Conservation (phyloP, 2,113 vertebrate genomes). For the Anarrhichthys ocellatus region DNA sequence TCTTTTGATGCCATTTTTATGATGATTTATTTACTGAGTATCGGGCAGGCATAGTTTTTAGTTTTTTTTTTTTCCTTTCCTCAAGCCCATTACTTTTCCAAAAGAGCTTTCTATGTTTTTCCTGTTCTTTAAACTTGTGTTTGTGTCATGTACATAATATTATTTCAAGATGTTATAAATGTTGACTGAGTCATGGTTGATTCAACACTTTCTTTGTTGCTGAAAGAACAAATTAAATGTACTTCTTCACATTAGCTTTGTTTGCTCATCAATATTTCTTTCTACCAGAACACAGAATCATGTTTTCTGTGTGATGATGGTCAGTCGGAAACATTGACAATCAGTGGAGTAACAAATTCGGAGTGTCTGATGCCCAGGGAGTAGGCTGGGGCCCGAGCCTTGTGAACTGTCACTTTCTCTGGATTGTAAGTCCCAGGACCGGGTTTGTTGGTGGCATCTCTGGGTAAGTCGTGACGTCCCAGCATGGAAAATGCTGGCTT, state of each 20-base stretch:
- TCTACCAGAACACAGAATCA: not conserved
- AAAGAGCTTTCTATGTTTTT: conserved; percentile 34
- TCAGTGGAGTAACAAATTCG: conserved; percentile 80
- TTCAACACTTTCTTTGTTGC: conserved; percentile 41
- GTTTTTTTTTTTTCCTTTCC: conserved; percentile 26
- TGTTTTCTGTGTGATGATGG: not conserved
- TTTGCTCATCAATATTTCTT: not conserved
- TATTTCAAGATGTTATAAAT: conserved; percentile 49
- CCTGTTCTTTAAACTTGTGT: conserved; percentile 32
- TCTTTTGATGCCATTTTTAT: conserved; percentile 42
- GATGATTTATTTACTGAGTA: conserved; percentile 39
- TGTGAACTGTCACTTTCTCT: conserved; percentile 83
- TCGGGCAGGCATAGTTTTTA: not conserved
- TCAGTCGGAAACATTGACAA: conserved; percentile 73
- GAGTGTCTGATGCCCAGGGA: conserved; percentile 87
- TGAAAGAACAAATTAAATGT: conserved; percentile 66
- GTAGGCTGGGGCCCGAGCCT: conserved; percentile 82
- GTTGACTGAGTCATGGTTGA: conserved; percentile 38
- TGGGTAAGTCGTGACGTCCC: conserved; percentile 76
- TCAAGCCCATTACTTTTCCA: conserved; percentile 12
- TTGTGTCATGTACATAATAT: conserved; percentile 54
- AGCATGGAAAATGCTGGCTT: conserved; percentile 87
- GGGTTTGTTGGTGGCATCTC: conserved; percentile 70
- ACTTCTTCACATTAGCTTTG: conserved; percentile 4
- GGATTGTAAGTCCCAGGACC: conserved; percentile 88